Evolutionary conservation across 2,797 vertebrate genomes (phyloP).

Genomic region (Argyrosomus regius): DNA sequence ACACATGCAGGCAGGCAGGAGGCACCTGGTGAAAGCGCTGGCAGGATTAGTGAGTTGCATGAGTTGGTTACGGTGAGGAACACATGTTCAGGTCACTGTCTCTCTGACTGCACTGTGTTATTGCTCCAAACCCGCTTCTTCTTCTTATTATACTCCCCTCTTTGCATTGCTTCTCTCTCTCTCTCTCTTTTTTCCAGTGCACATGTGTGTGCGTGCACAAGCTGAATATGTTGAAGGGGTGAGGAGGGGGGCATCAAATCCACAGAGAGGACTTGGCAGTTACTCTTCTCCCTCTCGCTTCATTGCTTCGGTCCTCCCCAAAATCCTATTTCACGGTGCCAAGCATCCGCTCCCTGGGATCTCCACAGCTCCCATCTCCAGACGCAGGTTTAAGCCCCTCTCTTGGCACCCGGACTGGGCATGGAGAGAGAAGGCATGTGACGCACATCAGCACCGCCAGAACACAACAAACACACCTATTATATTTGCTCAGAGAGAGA

Average conservation of each 20-base stretch:
- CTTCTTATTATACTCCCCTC: slow-evolving; percentile 66
- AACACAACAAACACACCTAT: slow-evolving; percentile 79
- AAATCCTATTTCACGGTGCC: slow-evolving; percentile 86
- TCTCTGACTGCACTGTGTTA: slow-evolving; percentile 68
- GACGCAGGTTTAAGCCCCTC: slow-evolving; percentile 86
- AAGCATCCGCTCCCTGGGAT: slow-evolving; percentile 86
- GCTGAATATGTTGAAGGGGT: slow-evolving; percentile 78
- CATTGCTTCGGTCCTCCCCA: slow-evolving; percentile 84
- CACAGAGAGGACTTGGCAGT: slow-evolving; percentile 85
- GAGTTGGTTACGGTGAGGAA: slow-evolving; percentile 75
- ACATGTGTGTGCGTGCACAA: slow-evolving; percentile 33
- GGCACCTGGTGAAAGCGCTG: slow-evolving; percentile 72
- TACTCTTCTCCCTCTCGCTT: slow-evolving; percentile 83
- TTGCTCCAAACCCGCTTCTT: slow-evolving; percentile 71
- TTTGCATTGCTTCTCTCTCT: slow-evolving; percentile 61
- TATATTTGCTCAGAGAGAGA: slow-evolving; percentile 67
- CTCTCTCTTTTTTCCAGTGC: slow-evolving; percentile 46
- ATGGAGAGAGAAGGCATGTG: slow-evolving; percentile 78
- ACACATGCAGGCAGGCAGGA: slow-evolving; percentile 37
- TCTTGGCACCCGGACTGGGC: slow-evolving; percentile 81
- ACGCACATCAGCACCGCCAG: slow-evolving; percentile 73
- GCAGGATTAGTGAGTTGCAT: slow-evolving; percentile 76
- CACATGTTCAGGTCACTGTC: slow-evolving; percentile 81
- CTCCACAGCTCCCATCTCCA: slow-evolving; percentile 85
- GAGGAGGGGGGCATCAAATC: slow-evolving; percentile 83